Evolutionary conservation across 2,113 vertebrate genomes (phyloP), one percentile per base, ranked within the genome.

Genomic region (Phocoena sinus): DNA sequence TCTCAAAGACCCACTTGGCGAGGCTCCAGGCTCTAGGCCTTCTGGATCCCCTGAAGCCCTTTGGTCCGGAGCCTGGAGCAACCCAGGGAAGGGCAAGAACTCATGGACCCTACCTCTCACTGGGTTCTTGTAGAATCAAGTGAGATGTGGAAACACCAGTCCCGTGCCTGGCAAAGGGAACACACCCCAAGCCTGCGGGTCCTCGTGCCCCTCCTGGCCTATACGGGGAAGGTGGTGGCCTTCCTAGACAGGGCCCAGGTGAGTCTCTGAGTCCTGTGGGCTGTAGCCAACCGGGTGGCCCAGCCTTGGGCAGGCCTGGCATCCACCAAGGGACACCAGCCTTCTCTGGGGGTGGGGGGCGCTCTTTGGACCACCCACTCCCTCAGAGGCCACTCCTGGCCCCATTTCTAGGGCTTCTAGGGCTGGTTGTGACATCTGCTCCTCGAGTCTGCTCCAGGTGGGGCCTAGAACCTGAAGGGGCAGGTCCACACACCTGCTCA

Each of bases 141-240:
- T 7, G 63, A 80, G 56, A 47, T 21, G 2, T 13, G 25, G 88
- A 50, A 60, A 31, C 4, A 6, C n/a, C 31, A 8, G 1, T 14
- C 44, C 41, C 3, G 18, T 1, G 2, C 38, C 62, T 41, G 15
- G 47, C 38, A 18, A 63, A 20, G 70, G 68, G n/a, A n/a, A 2
- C n/a, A 18, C 0, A 0, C 28, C 58, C 58, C 0, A 9, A 23
- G 26, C 10, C 36, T 3, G 0, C 0, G 18, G 12, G 21, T 14
- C 36, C 33, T 18, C n/a, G 13, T 4, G 2, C 12, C 28, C 9
- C 11, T 47, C 14, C 2, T 15, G 18, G 23, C 31, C 36, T n/a
- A 1, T 11, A 10, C 2, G 25, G 9, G 47, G 36, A 15, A 71
- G 36, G 76, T 8, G 25, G 44, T 6, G 21, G 82, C 31, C 20